These are phyloP conservation scores for Eonycteris spelaea DNA, from an alignment of 2,113 vertebrate genomes.

Conservation along the genomic window DNA sequence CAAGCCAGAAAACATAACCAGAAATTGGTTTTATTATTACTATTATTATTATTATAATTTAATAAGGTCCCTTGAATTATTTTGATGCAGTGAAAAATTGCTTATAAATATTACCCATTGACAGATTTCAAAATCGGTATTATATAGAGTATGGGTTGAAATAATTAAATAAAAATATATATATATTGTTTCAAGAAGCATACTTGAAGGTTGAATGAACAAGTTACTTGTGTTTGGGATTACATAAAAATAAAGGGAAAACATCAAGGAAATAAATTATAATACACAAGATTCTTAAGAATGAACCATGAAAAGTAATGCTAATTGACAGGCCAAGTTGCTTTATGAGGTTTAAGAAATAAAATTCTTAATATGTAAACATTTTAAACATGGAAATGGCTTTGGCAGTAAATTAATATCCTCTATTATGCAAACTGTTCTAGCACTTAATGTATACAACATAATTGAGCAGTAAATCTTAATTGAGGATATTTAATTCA, in stretches of 20 bases:
- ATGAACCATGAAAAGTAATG: background rate
- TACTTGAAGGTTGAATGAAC: background rate
- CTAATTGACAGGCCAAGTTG: slow-evolving; percentile 23
- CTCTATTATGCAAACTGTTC: background rate
- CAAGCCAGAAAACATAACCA: background rate
- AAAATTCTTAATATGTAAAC: background rate
- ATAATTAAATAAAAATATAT: background rate
- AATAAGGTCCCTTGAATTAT: background rate
- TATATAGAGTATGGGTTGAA: background rate
- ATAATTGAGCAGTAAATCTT: slow-evolving; percentile 56
- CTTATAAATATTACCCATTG: background rate
- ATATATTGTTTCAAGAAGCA: background rate
- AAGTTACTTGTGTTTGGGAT: background rate
- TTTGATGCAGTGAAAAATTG: background rate
- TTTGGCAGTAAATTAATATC: slow-evolving; percentile 53
- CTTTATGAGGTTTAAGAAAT: slow-evolving; percentile 38
- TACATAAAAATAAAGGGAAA: background rate
- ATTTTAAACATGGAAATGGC: slow-evolving; percentile 50
- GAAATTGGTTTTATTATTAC: background rate
- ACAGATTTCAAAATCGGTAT: background rate
- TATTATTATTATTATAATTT: background rate
- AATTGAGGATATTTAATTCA: slow-evolving; percentile 59
- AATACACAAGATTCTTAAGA: background rate
- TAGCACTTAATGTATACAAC: background rate
- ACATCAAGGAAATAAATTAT: background rate